Evolutionary conservation across 2,113 vertebrate genomes (phyloP).

Genomic region (Stictonetta naevosa): DNA sequence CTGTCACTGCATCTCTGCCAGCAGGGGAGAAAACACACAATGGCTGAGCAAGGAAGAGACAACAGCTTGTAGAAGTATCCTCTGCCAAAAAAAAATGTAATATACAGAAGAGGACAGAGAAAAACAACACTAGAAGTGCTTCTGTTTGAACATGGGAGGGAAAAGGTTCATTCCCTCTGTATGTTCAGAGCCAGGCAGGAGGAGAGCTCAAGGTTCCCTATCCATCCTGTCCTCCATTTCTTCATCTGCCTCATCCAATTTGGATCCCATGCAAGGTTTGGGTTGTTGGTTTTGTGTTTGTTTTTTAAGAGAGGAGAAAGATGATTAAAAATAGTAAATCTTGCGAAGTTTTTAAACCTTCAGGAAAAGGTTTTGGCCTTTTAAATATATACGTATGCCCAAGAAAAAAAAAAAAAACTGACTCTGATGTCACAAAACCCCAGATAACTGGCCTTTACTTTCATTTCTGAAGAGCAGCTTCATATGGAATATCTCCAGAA

Average conservation of each 20-base stretch:
- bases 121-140: not conserved
- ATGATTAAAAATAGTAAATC: not conserved
- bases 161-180: not conserved
- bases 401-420: not conserved
- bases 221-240: not conserved
- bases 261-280: not conserved
- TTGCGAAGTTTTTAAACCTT: not conserved
- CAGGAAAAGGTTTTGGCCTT: not conserved
- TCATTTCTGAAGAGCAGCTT: not conserved
- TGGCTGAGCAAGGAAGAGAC: not conserved
- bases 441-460: not conserved
- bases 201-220: not conserved
- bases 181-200: not conserved
- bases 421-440: not conserved
- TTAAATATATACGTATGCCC: not conserved
- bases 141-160: accelerated
- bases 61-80: accelerated
- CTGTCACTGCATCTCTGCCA: not conserved
- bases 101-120: not conserved
- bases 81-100: not conserved
- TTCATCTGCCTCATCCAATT: not conserved
- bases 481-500: not conserved
- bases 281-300: not conserved
- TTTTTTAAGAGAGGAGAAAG: not conserved
- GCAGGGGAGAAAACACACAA: accelerated